Percentiles rank a stretch among this genome's conserved stretches.
These are phyloP conservation scores for Drosophila parthenogenetica DNA, from an alignment of 2,888 invertebrate genomes.

Conservation along the genomic window DNA sequence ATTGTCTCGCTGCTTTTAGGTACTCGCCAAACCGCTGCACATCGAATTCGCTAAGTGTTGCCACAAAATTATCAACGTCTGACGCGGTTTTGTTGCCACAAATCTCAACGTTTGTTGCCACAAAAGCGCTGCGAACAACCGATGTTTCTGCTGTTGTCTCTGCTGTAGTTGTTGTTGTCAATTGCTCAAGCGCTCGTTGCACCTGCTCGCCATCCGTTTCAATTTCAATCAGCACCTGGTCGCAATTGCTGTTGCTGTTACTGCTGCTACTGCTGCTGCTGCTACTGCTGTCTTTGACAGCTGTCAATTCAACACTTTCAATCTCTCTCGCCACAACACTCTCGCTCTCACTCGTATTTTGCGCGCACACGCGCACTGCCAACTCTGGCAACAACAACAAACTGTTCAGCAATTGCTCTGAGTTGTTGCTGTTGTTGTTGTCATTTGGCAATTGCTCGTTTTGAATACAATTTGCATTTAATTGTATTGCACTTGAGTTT, in stretches of 20 bases:
- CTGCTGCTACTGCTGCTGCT: constrained; percentile 26
- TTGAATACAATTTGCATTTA: constrained; percentile 62
- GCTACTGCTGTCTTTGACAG: constrained; percentile 29
- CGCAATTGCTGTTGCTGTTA: constrained; percentile 19
- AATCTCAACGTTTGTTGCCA: constrained; percentile 43
- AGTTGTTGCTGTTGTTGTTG: constrained; percentile 34
- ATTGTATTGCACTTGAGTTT: constrained; percentile 71
- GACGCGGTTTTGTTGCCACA: constrained; percentile 15
- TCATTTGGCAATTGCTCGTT: constrained; percentile 51
- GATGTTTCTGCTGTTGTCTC: constrained; percentile 21
- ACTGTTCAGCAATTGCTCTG: constrained; percentile 63
- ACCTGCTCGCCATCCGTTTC: constrained; percentile 49
- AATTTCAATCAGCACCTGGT: constrained; percentile 69
- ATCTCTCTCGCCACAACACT: constrained; percentile 24
- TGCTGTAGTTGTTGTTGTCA: constrained; percentile 13
- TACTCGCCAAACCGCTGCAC: constrained; percentile 79
- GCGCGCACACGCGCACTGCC: constrained; percentile 61
- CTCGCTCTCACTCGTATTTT: constrained; percentile 6
- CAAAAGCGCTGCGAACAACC: constrained; percentile 58
- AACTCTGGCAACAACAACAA: constrained; percentile 21
- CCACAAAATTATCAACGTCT: constrained; percentile 46
- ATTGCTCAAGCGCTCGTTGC: constrained; percentile 10
- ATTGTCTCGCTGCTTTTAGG: constrained; percentile 63
- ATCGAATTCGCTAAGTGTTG: constrained; percentile 79
- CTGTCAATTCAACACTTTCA: constrained; percentile 33